phyloP scores from a whole-genome alignment of 2,797 vertebrate species.

The Gymnoscopelus braueri region DNA sequence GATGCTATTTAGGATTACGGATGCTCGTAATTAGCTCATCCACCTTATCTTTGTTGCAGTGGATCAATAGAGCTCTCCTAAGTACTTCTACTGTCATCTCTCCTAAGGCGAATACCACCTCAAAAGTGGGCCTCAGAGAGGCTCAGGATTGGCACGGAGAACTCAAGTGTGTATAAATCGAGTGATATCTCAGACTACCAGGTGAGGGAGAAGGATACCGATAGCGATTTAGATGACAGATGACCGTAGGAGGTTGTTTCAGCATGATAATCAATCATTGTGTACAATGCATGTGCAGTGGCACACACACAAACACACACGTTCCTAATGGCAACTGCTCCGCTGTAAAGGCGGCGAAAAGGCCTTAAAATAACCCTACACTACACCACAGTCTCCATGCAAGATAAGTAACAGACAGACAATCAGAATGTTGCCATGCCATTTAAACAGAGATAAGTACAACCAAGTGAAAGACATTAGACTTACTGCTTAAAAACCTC shows the following conservation, averaged over 20 bases:
- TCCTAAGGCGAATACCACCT: constrained; percentile 30
- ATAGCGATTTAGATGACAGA: constrained; percentile 42
- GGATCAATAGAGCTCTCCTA: constrained; percentile 64
- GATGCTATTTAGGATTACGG: constrained; percentile 58
- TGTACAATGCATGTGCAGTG: background rate
- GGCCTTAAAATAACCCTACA: constrained; percentile 15
- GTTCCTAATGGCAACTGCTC: background rate
- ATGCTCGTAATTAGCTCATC: constrained; percentile 50
- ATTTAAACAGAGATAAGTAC: constrained; percentile 24
- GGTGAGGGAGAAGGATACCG: constrained; percentile 23
- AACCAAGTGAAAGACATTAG: constrained; percentile 19
- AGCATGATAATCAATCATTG: constrained; percentile 37
- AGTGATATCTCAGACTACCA: constrained; percentile 34
- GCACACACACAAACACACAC: background rate
- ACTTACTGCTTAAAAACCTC: constrained; percentile 21
- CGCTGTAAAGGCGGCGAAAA: background rate
- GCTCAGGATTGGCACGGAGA: constrained; percentile 5
- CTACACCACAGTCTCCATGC: background rate
- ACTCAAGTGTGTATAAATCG: constrained; percentile 15
- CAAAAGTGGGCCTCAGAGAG: constrained; percentile 11
- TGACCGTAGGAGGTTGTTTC: constrained; percentile 27
- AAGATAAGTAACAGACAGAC: constrained; percentile 13
- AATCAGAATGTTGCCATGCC: constrained; percentile 2
- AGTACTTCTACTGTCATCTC: constrained; percentile 60
- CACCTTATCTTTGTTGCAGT: constrained; percentile 58